A percentile compares a stretch with the other conserved stretches of the same genome.
Conservation (phyloP, 2,888 invertebrate species). For the Lasius fuliginosus region DNA sequence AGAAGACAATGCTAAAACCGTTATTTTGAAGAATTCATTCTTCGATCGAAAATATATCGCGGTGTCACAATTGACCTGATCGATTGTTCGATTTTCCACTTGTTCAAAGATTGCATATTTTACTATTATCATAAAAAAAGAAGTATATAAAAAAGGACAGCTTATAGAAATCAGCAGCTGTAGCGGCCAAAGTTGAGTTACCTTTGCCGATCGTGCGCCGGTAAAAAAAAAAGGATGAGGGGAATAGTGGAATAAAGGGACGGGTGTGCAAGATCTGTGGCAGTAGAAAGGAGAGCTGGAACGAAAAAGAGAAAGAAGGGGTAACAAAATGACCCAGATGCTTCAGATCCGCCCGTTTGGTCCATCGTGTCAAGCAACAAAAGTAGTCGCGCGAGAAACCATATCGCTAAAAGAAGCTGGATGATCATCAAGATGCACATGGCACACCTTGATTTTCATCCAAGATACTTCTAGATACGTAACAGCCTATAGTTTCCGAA, state of each 20-base stretch:
- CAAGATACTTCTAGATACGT: slow-evolving; percentile 35
- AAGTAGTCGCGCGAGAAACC: slow-evolving; percentile 59
- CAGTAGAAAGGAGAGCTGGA: slow-evolving; percentile 40
- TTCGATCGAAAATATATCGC: background rate
- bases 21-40: background rate
- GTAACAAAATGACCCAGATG: slow-evolving; percentile 77
- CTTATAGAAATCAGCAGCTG: slow-evolving; percentile 73
- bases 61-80: background rate
- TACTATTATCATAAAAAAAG: background rate
- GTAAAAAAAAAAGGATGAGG: slow-evolving; percentile 35
- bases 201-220: slow-evolving; percentile 65
- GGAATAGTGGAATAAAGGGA: slow-evolving; percentile 74
- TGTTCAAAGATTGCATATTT: background rate
- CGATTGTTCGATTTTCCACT: background rate
- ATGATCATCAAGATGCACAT: slow-evolving; percentile 25
- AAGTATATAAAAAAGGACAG: slow-evolving; percentile 53
- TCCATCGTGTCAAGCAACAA: slow-evolving; percentile 58
- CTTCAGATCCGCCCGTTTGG: slow-evolving; percentile 69
- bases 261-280: slow-evolving; percentile 70
- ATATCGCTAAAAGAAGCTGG: slow-evolving; percentile 52
- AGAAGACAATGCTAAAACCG: background rate
- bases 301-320: slow-evolving; percentile 52
- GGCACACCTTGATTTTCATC: slow-evolving; percentile 36
- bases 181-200: slow-evolving; percentile 62
- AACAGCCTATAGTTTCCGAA: slow-evolving; percentile 16